Percentiles rank a stretch among this genome's conserved stretches.
Evolutionary conservation across 2,888 invertebrate genomes (phyloP).

Genomic region (Philaethria dido): DNA sequence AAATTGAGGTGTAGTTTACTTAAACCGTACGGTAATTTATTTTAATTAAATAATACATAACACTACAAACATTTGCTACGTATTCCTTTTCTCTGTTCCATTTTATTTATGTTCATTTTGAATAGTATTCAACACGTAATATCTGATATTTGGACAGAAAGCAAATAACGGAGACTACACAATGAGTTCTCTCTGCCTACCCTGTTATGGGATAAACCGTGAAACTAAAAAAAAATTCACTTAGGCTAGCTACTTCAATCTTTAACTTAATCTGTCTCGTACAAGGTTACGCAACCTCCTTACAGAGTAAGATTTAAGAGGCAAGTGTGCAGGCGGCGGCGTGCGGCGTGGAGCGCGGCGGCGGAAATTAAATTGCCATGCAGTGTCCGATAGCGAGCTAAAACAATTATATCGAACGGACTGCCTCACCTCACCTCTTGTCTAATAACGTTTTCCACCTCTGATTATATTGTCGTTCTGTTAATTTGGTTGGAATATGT

Average conservation of each 20-base stretch:
- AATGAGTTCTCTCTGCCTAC: no score
- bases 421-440: not conserved
- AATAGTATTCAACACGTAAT: no score
- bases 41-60: no score
- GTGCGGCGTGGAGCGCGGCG: not conserved
- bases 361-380: conserved; percentile 18
- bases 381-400: not conserved
- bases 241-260: not conserved
- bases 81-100: no score
- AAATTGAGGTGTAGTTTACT: no score
- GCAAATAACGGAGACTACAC: no score
- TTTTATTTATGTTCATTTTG: no score
- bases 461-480: not conserved
- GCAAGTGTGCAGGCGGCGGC: not conserved
- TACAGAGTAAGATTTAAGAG: not conserved
- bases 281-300: not conserved
- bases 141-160: no score
- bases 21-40: no score
- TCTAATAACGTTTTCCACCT: not conserved
- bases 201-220: no score
- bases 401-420: conserved; percentile 9
- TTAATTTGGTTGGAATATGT: not conserved
- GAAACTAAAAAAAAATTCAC: no score
- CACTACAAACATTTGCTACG: no score
- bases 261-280: not conserved